These are phyloP conservation scores for Harpegnathos saltator DNA, from an alignment of 1,140 invertebrate genomes.

Conservation along the genomic window DNA sequence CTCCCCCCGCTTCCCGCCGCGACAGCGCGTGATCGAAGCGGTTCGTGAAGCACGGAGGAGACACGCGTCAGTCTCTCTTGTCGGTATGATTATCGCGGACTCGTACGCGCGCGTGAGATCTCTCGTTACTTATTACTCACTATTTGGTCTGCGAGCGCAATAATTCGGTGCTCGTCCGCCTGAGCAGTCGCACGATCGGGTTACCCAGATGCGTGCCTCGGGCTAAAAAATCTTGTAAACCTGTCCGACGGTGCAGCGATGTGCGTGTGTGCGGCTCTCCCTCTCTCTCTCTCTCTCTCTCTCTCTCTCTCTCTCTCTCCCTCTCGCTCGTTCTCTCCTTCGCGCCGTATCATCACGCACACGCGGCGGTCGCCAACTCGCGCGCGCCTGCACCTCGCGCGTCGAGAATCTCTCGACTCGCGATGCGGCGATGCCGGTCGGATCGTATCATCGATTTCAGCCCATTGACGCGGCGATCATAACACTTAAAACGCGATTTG, in stretches of 20 bases:
- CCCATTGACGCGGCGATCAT: constrained; percentile 45
- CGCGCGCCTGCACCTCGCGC: constrained; percentile 33
- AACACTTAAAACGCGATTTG: constrained; percentile 64
- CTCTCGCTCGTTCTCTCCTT: background rate
- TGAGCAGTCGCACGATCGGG: constrained; percentile 56
- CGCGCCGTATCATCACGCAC: constrained; percentile 18
- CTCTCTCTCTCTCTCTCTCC: background rate
- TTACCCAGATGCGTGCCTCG: constrained; percentile 54
- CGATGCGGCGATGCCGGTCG: background rate
- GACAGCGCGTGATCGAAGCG: too few species aligned
- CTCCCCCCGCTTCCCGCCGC: too few species aligned
- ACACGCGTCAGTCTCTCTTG: too few species aligned
- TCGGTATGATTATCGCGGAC: too few species aligned
- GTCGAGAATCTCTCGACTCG: constrained; percentile 27
- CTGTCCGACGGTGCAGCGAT: constrained; percentile 49
- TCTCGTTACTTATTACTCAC: constrained; percentile 53
- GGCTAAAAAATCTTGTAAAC: constrained; percentile 48
- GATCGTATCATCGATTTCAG: constrained; percentile 48
- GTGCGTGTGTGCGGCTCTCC: constrained; percentile 27
- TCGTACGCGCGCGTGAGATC: constrained; percentile 7
- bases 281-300: background rate
- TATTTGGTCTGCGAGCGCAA: constrained; percentile 66
- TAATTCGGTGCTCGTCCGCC: constrained; percentile 64
- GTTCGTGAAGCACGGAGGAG: too few species aligned
- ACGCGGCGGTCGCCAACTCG: too few species aligned